phyloP scores from a whole-genome alignment of 2,888 invertebrate genomes.

The Xylocampa areola region DNA sequence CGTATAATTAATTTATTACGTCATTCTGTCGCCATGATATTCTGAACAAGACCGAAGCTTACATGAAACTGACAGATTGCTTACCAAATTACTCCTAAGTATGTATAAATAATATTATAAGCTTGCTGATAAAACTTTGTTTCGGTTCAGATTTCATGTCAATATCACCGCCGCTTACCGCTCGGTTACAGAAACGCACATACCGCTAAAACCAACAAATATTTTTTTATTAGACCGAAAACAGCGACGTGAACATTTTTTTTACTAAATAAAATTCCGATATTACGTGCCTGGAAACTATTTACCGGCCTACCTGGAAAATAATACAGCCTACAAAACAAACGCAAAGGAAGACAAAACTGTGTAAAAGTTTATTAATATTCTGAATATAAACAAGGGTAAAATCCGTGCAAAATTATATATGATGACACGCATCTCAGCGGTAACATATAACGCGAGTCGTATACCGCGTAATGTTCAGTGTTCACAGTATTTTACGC shows the following conservation, averaged over 20 bases:
- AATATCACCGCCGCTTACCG: constrained; percentile 9
- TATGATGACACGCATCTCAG: constrained; percentile 16
- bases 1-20: no score
- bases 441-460: constrained; percentile 15
- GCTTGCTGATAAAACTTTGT: constrained; percentile 4
- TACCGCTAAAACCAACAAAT: constrained; percentile 7
- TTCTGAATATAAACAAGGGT: constrained; percentile 6
- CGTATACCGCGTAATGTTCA: constrained; percentile 42
- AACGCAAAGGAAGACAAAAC: not conserved
- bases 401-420: constrained; percentile 25
- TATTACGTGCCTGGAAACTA: no score
- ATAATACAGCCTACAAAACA: constrained; percentile 1
- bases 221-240: constrained; percentile 9
- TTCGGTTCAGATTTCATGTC: constrained; percentile 17
- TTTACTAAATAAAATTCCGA: constrained; percentile 1
- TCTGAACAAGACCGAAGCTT: no score
- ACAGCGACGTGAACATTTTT: not conserved
- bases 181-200: constrained; percentile 6
- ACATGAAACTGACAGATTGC: no score
- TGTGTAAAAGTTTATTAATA: constrained; percentile 11
- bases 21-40: no score
- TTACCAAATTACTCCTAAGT: no score
- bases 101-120: no score
- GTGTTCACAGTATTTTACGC: constrained; percentile 47
- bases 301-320: no score